Evolutionary conservation across 2,888 invertebrate genomes (phyloP).

Genomic region (Drosophila affinis): DNA sequence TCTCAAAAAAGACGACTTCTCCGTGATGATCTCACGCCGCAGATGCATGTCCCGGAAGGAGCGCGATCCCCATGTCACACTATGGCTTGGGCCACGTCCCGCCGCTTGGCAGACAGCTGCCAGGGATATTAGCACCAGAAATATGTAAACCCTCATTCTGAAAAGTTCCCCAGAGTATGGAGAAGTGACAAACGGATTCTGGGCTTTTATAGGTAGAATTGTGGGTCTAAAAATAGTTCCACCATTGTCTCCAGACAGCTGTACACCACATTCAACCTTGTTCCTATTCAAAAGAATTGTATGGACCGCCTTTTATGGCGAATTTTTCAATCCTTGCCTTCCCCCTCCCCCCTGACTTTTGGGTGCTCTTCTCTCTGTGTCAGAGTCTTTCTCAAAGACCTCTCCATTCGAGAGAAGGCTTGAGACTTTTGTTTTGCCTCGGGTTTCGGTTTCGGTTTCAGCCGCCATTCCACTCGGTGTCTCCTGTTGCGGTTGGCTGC

Average conservation of each 20-base stretch:
- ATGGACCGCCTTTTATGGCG: background rate
- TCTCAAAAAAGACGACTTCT: constrained; percentile 61
- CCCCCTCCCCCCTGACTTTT: background rate
- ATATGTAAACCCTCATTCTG: constrained; percentile 50
- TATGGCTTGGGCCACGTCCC: constrained; percentile 55
- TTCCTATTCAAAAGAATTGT: background rate
- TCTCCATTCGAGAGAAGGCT: constrained; percentile 5
- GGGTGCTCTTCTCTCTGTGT: no score
- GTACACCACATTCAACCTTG: background rate
- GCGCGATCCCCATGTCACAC: constrained; percentile 66
- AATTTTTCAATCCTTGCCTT: no score
- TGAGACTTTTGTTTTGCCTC: constrained; percentile 36
- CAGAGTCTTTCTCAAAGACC: constrained; percentile 31
- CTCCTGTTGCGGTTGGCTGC: constrained; percentile 25
- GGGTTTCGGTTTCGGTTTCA: constrained; percentile 21
- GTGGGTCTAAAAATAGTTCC: background rate
- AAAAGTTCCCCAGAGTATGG: constrained; percentile 4
- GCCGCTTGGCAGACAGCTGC: constrained; percentile 4
- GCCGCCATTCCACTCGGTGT: background rate
- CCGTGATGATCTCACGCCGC: constrained; percentile 53
- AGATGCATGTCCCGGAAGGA: constrained; percentile 56
- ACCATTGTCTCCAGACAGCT: constrained; percentile 20
- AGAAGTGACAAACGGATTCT: no score
- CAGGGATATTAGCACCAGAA: constrained; percentile 38
- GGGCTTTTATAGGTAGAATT: constrained; percentile 21